phyloP scores from a whole-genome alignment of 2,888 invertebrate genomes.

The Cistogaster globosa region DNA sequence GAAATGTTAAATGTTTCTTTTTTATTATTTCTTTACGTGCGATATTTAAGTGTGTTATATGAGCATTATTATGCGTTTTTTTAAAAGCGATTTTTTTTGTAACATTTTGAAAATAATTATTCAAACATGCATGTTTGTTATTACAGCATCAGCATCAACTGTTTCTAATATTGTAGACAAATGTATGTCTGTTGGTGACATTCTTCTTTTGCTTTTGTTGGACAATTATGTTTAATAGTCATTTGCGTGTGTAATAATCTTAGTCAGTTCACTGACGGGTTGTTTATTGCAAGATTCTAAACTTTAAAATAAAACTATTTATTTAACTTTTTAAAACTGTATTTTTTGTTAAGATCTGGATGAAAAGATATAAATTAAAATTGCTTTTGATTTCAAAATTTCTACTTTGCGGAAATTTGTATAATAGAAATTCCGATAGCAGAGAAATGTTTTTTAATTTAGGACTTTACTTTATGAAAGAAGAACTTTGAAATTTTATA shows the following conservation, averaged over 20 bases:
- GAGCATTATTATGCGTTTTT: too few relatives aligned
- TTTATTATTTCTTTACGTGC: slow-evolving; percentile 58
- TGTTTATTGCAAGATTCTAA: slow-evolving; percentile 39
- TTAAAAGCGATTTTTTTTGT: background rate
- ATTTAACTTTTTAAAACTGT: too few relatives aligned
- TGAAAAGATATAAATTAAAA: too few relatives aligned
- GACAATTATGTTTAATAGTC: background rate
- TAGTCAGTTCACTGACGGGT: slow-evolving; percentile 36
- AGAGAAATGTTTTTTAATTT: too few relatives aligned
- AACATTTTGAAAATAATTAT: slow-evolving; percentile 39
- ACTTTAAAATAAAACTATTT: too few relatives aligned
- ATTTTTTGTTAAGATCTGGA: too few relatives aligned
- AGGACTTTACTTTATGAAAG: too few relatives aligned
- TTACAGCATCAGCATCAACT: slow-evolving; percentile 21
- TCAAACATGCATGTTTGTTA: slow-evolving; percentile 57
- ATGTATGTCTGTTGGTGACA: slow-evolving; percentile 58
- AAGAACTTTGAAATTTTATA: too few relatives aligned
- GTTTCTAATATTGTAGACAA: slow-evolving; percentile 37
- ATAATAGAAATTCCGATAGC: too few relatives aligned
- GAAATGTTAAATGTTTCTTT: slow-evolving; percentile 64
- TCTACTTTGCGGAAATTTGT: too few relatives aligned
- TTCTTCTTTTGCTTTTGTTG: slow-evolving; percentile 44
- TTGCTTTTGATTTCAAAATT: too few relatives aligned
- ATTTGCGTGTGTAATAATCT: background rate
- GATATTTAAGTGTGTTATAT: slow-evolving; percentile 61